Base-by-base conservation (phyloP, 2,888 invertebrate species). In the Tubulanus polymorphus region DNA sequence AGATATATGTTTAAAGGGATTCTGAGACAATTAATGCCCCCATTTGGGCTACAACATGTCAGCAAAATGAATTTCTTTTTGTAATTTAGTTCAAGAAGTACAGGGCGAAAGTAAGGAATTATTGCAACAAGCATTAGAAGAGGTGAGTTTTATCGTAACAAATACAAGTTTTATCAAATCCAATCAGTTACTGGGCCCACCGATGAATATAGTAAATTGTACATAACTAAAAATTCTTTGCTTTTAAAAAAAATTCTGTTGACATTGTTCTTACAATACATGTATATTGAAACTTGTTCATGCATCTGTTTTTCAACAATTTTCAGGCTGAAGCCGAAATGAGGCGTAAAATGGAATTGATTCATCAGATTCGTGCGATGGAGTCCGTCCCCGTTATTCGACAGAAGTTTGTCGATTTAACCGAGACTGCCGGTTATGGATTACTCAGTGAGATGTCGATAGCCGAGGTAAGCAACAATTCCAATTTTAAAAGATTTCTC, bases 391-490 rank as follows among this genome's bases (percentile, higher is more conserved):
- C 75, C 0, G 66, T 68, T 15, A 71, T 69, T 25, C 57, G 73
- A 48, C 65, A 69, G 47, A 78, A 79, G 55, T 65, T 74, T 52
- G 72, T 79, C 5, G 79, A 79, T 63, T 61, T 78, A 25, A 69
- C 78, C 1, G 64, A 68, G 25, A 71, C 74, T 3, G 68, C 76
- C 37, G 79, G 78, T 2, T 64, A 67, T 56, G 74, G 78, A 2
- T 67, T 79, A 6, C 71, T 79, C 5, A 65, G 68, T 59, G 79
- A 79, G 62, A 79, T 79, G 79, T 78, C 78, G 30, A 73, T 79
- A 45, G 72, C 71, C 26, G 79, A 79, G 72, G 78, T 78, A 49
- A 53, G 67, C 53, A 50, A 51, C 18, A n/a, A 10, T 12, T 25
- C 26, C 18, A 48, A 10, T 26, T 15, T 30, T 12, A 15, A 12